Evolutionary conservation across 2,797 vertebrate genomes (phyloP).

Genomic region (Leucoraja ocellata): DNA sequence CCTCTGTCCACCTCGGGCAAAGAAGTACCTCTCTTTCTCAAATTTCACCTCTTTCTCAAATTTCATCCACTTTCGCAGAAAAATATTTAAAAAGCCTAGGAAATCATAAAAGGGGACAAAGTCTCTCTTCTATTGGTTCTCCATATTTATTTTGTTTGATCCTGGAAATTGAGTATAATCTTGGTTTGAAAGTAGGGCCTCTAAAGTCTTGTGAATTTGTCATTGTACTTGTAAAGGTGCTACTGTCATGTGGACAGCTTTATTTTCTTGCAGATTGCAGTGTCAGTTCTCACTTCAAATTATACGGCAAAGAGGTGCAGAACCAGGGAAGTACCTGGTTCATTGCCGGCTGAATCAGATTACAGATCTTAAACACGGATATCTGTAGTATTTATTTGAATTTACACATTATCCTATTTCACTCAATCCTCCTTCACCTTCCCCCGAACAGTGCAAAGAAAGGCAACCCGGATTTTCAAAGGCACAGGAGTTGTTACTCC

Average conservation of each 20-base stretch:
- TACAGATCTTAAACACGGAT: background rate
- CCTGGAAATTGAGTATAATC: too few species aligned
- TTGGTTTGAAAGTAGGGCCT: background rate
- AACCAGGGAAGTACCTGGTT: too few species aligned
- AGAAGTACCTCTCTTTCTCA: background rate
- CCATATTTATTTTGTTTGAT: background rate
- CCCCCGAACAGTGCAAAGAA: background rate
- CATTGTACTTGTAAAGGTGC: background rate
- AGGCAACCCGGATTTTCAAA: background rate
- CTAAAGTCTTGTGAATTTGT: background rate
- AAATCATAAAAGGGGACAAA: background rate
- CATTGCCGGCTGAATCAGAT: too few species aligned
- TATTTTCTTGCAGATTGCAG: too few species aligned
- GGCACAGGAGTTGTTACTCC: background rate
- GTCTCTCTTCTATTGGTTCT: background rate
- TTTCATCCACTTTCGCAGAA: background rate
- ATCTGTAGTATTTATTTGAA: background rate
- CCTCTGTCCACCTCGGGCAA: background rate
- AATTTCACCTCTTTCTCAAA: background rate
- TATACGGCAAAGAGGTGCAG: too few species aligned
- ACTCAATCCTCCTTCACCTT: too few species aligned
- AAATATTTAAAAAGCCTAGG: background rate
- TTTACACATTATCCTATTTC: background rate
- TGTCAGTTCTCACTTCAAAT: too few species aligned
- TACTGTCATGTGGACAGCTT: background rate